Base-by-base conservation (phyloP, 2,113 vertebrate genomes). In the Passer domesticus region DNA sequence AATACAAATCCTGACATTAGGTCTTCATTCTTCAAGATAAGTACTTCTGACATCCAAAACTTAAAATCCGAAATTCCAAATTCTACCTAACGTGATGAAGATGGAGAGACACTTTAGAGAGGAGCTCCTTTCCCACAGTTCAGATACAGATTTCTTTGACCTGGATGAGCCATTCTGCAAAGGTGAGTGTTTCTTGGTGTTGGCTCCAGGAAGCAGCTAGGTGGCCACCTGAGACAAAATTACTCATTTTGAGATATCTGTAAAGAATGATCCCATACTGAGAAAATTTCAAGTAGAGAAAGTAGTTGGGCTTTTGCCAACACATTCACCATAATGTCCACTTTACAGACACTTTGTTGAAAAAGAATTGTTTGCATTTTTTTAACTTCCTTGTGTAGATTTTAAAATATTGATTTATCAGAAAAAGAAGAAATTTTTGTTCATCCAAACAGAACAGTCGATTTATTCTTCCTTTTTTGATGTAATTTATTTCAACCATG, bases 81-180 rank as follows among this genome's bases (percentile, higher is more conserved):
- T 23, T 78, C 47, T 15, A 15, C 21, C 3, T 31, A n/a, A n/a
- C 1, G 1, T 1, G 2, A 49, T n/a, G 25, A 70, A 41, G 50
- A 53, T 2, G 13, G 20, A 69, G 16, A 3, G 13, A 53, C 0
- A 1, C 1, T 41, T n/a, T 22, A 55, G 52, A 70, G 31, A 72
- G 22, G 12, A 46, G 3, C 8, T 59, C 8, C 21, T 72, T 53
- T 19, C 21, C 33, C 13, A 7, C 11, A 28, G 12, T 39, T 87
- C 75, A 79, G 21, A 35, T 24, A 7, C 5, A 8, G 39, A 13
- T 63, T 67, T 70, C 24, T 89, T 78, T 49, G 16, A 27, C 37
- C 47, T 31, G 20, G 15, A 43, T 56, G 18, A 79, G 9, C 7
- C 16, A 9, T 9, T 28, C 20, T 5, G 7, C 1, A 2, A 28